phyloP scores from a whole-genome alignment of 2,888 invertebrate genomes.

The Thecocarcelia acutangulata region DNA sequence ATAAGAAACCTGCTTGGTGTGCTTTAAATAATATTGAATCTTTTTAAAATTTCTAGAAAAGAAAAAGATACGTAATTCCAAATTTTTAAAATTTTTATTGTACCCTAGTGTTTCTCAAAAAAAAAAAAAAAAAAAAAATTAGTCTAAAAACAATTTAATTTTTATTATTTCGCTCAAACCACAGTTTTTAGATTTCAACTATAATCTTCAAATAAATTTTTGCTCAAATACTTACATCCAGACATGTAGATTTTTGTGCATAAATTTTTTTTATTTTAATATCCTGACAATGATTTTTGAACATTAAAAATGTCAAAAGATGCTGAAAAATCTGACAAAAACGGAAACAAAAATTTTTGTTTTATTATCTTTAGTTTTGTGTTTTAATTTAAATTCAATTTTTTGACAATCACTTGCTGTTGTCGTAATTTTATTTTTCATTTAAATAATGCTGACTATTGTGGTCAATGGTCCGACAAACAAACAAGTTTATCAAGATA shows the following conservation, averaged over 20 bases:
- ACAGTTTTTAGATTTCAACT: conserved; percentile 18
- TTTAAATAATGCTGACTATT: conserved; percentile 60
- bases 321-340: conserved; percentile 10
- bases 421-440: conserved; percentile 16
- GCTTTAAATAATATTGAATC: no score
- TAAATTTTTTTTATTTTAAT: conserved; percentile 58
- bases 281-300: conserved; percentile 62
- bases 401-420: conserved; percentile 28
- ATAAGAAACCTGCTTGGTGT: no score
- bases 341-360: conserved; percentile 18
- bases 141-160: no score
- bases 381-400: conserved; percentile 41
- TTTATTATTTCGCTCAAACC: neutral
- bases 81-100: no score
- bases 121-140: no score
- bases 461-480: conserved; percentile 46
- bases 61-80: no score
- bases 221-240: neutral
- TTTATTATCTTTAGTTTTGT: conserved; percentile 25
- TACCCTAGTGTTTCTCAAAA: no score
- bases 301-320: conserved; percentile 54
- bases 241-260: conserved; percentile 50
- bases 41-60: no score
- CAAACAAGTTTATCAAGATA: conserved; percentile 33
- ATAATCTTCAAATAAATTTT: neutral